These are phyloP conservation scores for Emydura subglobosa DNA, from an alignment of 2,113 vertebrate genomes.

Conservation along the genomic window DNA sequence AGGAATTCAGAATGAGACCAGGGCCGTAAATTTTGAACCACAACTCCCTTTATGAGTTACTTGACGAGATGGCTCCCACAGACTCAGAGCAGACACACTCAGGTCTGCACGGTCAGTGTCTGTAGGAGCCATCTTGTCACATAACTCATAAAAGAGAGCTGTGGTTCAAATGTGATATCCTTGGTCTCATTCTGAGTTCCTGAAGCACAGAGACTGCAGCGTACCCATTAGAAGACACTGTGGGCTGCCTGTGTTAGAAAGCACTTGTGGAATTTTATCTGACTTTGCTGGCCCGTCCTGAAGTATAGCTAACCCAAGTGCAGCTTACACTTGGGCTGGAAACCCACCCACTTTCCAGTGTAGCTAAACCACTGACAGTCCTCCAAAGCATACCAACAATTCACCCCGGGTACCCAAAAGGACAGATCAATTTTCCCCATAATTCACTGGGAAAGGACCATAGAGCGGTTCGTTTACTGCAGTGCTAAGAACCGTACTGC, in stretches of 20 bases:
- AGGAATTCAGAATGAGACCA: not conserved
- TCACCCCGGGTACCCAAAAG: not conserved
- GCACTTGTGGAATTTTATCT: too few species aligned
- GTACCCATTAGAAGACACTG: not conserved
- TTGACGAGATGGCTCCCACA: not conserved
- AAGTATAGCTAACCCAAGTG: too few species aligned
- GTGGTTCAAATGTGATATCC: not conserved
- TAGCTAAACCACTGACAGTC: not conserved
- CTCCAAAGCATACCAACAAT: not conserved
- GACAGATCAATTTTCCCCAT: not conserved
- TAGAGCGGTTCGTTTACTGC: not conserved
- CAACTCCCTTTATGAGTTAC: not conserved
- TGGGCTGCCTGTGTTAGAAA: not conserved
- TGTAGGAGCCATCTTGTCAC: not conserved
- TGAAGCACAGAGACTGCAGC: not conserved
- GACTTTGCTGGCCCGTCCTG: too few species aligned
- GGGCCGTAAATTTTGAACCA: not conserved
- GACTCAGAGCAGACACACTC: not conserved
- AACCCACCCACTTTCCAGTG: not conserved
- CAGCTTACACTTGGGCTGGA: not conserved
- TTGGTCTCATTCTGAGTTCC: not conserved
- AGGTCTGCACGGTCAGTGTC: not conserved
- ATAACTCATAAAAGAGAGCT: not conserved
- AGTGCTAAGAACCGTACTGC: accelerated
- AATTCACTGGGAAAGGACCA: not conserved